phyloP scores from a whole-genome alignment of 2,797 vertebrate genomes.

The Apogon talboti region DNA sequence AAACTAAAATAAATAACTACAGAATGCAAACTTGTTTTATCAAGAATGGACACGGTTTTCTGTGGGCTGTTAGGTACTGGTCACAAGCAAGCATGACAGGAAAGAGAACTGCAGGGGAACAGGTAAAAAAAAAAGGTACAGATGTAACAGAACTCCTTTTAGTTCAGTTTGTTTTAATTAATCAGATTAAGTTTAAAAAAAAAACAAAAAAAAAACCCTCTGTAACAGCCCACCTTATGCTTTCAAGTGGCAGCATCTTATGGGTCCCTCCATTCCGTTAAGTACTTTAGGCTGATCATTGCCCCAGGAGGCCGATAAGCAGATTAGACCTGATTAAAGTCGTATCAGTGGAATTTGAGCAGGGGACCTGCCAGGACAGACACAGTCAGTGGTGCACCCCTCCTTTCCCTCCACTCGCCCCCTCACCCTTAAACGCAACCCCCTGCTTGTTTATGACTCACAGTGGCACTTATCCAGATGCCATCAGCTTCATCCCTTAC shows the following conservation, averaged over 20 bases:
- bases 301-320: constrained; percentile 84
- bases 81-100: neutral
- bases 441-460: constrained; percentile 75
- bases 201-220: constrained; percentile 42
- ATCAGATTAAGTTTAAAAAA: constrained; percentile 69
- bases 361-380: constrained; percentile 83
- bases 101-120: constrained; percentile 7
- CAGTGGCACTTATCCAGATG: constrained; percentile 81
- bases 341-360: constrained; percentile 86
- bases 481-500: constrained; percentile 69
- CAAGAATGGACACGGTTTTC: neutral
- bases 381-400: constrained; percentile 62
- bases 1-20: neutral
- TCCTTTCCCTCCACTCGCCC: constrained; percentile 35
- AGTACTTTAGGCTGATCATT: constrained; percentile 82
- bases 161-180: constrained; percentile 76
- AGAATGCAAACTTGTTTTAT: neutral
- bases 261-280: constrained; percentile 80
- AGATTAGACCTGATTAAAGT: constrained; percentile 90
- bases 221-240: constrained; percentile 70
- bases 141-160: constrained; percentile 33
- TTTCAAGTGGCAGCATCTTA: constrained; percentile 81
- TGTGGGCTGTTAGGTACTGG: neutral
- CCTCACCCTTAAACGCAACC: constrained; percentile 49
- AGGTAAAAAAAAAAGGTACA: constrained; percentile 5